phyloP scores from a whole-genome alignment of 2,888 invertebrate genomes.

The Chrysotoxum bicinctum region DNA sequence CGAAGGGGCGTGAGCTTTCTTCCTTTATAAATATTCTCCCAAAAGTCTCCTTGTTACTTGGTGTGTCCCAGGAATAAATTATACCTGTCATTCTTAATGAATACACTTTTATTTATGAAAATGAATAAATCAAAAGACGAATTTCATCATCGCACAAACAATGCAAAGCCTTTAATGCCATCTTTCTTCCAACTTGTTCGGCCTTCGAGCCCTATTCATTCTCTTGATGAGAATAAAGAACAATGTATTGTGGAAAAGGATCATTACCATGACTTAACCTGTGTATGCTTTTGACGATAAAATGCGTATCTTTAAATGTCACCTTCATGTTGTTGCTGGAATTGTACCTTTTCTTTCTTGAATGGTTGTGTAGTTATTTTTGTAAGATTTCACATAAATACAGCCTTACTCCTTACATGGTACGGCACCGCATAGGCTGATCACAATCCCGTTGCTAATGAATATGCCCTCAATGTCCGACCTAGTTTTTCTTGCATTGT shows the following conservation, averaged over 20 bases:
- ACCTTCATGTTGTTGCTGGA: conserved; percentile 32
- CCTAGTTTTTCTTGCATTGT: conserved; percentile 45
- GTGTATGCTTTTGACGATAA: conserved; percentile 27
- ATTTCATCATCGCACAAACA: not conserved
- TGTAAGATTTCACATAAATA: not conserved
- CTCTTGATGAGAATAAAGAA: conserved; percentile 2
- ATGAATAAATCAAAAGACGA: conserved; percentile 29
- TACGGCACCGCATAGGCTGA: not conserved
- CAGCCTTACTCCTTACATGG: not conserved
- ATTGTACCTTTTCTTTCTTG: conserved; percentile 13
- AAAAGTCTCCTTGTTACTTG: not conserved
- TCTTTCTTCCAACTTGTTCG: not conserved
- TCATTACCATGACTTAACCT: conserved; percentile 54
- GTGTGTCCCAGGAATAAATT: conserved; percentile 22
- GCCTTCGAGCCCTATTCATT: conserved; percentile 5
- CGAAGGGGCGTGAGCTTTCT: no score
- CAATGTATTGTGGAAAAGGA: conserved; percentile 9
- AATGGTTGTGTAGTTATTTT: not conserved
- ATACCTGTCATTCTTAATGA: conserved; percentile 25
- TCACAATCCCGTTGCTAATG: conserved; percentile 58
- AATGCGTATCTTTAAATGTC: conserved; percentile 32
- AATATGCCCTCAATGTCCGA: conserved; percentile 62
- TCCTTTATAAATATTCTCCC: no score
- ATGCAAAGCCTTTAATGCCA: conserved; percentile 17
- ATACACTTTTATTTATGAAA: conserved; percentile 16